A percentile compares a stretch with the other conserved stretches of the same genome.
Evolutionary conservation across 1,140 invertebrate species (phyloP).

Genomic region (Pseudomyrmex flavicornis): DNA sequence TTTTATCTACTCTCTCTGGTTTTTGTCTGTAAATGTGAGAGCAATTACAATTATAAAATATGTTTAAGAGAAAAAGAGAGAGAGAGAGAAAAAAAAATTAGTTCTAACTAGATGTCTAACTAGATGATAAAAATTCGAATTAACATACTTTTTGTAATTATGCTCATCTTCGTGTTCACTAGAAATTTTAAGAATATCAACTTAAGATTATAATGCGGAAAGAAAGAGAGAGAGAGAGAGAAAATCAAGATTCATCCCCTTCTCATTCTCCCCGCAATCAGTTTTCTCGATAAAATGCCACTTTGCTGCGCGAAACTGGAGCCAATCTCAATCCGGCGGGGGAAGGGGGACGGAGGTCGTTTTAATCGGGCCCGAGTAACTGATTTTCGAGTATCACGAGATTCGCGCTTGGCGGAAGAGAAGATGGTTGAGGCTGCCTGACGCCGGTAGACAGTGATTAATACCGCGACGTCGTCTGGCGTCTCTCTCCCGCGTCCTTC

Average conservation of each 20-base stretch:
- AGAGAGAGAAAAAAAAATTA: neutral
- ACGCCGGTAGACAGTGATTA: slow-evolving; percentile 84
- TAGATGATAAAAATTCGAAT: no score
- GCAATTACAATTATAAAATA: neutral
- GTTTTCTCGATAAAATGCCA: neutral
- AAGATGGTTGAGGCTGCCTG: slow-evolving; percentile 68
- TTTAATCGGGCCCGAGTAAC: slow-evolving; percentile 66
- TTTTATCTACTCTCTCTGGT: no score
- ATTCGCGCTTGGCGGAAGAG: slow-evolving; percentile 53
- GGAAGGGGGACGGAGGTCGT: slow-evolving; percentile 13
- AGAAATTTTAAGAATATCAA: no score
- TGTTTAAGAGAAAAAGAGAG: neutral
- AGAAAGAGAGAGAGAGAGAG: no score
- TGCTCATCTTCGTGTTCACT: no score
- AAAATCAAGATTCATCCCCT: slow-evolving; percentile 7
- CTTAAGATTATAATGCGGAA: no score
- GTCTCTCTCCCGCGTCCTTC: slow-evolving; percentile 75
- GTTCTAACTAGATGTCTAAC: no score
- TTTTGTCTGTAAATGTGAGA: slow-evolving; percentile 4
- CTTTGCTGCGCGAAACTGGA: slow-evolving; percentile 18
- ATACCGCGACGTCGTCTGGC: slow-evolving; percentile 83
- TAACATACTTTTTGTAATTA: no score
- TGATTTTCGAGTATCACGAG: slow-evolving; percentile 69
- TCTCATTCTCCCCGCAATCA: neutral
- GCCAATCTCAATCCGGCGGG: slow-evolving; percentile 62